Base-by-base conservation (phyloP, 2,113 vertebrate species). In the Phylloscopus trochiloides region DNA sequence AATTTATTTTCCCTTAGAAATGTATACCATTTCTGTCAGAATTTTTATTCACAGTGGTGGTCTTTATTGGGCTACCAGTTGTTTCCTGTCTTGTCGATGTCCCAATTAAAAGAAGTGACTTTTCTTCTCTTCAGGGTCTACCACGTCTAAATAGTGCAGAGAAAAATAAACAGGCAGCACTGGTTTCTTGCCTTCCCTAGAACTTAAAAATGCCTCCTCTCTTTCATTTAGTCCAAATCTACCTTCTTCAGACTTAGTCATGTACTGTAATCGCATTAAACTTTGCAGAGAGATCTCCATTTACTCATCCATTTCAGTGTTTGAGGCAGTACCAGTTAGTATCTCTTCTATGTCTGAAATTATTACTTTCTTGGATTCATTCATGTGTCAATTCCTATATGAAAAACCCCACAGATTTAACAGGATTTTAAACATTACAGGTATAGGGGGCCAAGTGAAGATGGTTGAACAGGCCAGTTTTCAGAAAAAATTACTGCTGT, bases 11-110 rank as follows among this genome's bases (percentile, higher is more conserved):
- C 13, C 14, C 32, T 40, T 10, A 63, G 3, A 45, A 75, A 18
- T 14, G 0, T 42, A 9, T 12, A 50, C 2, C 2, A 8, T 62
- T 79, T 72, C 5, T 81, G 6, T 71, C 36, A 89, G 9, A 52
- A 48, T 3, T 66, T 4, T 51, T 40, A 51, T 55, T 78, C 3
- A 1, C 4, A 34, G 5, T 24, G 6, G 14, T 55, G 7, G 10
- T 58, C 40, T 85, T 66, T 18, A 40, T 26, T 58, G 20, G 14
- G 6, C 12, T 48, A n/a, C 8, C 1, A 36, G 14, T 11, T 76
- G 14, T 76, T 67, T 76, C 26, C 52, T 24, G 25, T 2, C 8
- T 43, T 90, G 9, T 8, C 0, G 0, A 4, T 29, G 42, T 57
- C 19, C 25, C 32, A 50, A 1, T 34, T 75, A 59, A 4, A 45